Evolutionary conservation across 2,797 vertebrate genomes (phyloP).

Genomic region (Aulostomus chinensis): DNA sequence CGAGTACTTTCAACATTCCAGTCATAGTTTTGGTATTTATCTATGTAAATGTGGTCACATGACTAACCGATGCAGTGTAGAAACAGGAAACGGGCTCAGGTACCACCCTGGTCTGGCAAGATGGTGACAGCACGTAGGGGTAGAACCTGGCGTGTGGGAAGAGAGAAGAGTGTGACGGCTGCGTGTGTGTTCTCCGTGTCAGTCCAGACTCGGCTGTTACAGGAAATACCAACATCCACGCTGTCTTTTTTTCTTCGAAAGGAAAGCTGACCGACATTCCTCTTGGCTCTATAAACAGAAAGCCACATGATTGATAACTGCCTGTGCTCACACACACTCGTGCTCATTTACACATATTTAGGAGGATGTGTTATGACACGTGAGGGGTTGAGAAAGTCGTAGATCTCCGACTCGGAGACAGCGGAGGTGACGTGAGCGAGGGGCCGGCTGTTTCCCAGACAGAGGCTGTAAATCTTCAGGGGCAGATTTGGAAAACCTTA

Average conservation of each 20-base stretch:
- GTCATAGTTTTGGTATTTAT: no score
- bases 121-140: not conserved
- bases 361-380: conserved; percentile 19
- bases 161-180: not conserved
- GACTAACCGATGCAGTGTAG: not conserved
- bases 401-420: not conserved
- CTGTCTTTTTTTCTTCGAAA: conserved; percentile 28
- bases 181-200: conserved; percentile 5
- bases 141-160: not conserved
- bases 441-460: conserved; percentile 24
- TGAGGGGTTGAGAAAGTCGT: conserved; percentile 12
- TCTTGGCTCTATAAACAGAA: conserved; percentile 63
- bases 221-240: conserved; percentile 70
- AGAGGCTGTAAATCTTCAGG: conserved; percentile 20
- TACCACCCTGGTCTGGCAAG: not conserved
- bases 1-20: no score
- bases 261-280: conserved; percentile 68
- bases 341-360: not conserved
- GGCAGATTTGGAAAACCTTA: conserved; percentile 13
- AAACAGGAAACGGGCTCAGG: not conserved
- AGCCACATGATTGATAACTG: conserved; percentile 38
- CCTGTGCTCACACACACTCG: conserved; percentile 4
- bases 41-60: not conserved
- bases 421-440: not conserved
- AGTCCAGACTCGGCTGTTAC: conserved; percentile 42